Conservation (phyloP, 2,113 vertebrate genomes). For the Pseudopodoces humilis region DNA sequence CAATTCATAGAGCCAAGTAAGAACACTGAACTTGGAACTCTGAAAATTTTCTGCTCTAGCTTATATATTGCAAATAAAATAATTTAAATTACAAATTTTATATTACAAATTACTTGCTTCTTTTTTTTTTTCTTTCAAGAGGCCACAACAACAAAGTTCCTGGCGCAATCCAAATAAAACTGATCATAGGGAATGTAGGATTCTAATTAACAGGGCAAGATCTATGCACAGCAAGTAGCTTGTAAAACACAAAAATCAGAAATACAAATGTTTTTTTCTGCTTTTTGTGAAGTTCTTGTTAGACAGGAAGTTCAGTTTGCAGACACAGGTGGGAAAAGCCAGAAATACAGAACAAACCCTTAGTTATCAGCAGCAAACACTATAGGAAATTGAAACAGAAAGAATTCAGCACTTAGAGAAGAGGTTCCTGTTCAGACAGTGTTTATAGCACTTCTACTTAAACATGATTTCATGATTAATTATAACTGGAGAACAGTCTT, state of each 20-base stretch:
- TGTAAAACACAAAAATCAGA: not conserved
- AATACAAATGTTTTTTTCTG: not conserved
- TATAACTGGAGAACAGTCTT: not conserved
- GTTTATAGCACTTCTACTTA: not conserved
- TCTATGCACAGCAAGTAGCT: not conserved
- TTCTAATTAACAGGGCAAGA: not conserved
- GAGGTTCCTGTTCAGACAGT: not conserved
- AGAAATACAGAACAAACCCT: not conserved
- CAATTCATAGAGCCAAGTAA: fast-evolving
- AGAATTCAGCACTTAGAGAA: not conserved
- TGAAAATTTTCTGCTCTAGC: not conserved
- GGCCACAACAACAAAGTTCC: not conserved
- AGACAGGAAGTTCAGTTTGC: not conserved
- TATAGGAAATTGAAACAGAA: not conserved
- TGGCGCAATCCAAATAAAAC: not conserved
- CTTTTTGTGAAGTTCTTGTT: not conserved
- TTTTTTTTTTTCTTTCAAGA: not conserved
- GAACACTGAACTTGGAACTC: not conserved
- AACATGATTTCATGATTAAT: not conserved
- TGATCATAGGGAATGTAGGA: not conserved
- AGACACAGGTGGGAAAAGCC: not conserved
- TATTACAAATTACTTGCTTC: not conserved
- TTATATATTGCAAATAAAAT: not conserved
- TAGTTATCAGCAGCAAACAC: not conserved
- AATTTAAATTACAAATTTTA: not conserved